These are phyloP conservation scores for Zenarchopterus dispar DNA, from an alignment of 2,797 vertebrate species.

Conservation along the genomic window DNA sequence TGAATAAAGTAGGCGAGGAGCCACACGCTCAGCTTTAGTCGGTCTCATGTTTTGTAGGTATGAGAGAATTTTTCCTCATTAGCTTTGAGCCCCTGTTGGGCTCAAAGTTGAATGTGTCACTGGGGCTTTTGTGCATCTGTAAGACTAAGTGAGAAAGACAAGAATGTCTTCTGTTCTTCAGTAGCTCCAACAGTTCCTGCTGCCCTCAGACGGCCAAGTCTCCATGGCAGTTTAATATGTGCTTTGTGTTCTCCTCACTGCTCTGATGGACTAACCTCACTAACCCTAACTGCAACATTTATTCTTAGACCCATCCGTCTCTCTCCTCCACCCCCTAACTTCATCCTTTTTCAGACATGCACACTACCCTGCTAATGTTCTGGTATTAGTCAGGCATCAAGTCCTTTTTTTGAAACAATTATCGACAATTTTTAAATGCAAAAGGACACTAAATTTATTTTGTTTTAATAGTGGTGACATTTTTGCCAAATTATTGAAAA, in stretches of 20 bases:
- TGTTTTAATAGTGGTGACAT: no score
- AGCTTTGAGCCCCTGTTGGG: conserved; percentile 21
- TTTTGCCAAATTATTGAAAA: no score
- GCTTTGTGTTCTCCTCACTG: conserved; percentile 33
- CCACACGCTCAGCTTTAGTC: conserved; percentile 4
- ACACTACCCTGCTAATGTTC: conserved; percentile 4
- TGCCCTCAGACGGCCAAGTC: conserved; percentile 36
- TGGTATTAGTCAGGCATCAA: background rate
- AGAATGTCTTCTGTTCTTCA: conserved; percentile 47
- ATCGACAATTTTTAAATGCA: no score
- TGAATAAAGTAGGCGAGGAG: conserved; percentile 12
- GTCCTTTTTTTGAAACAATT: background rate
- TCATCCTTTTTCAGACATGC: conserved; percentile 1
- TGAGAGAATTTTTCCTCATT: conserved; percentile 23
- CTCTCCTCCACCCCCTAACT: background rate
- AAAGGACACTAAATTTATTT: no score
- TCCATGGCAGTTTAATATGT: conserved; percentile 33
- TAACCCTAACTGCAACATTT: conserved; percentile 34
- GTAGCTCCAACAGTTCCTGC: conserved; percentile 26
- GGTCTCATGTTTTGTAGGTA: conserved; percentile 14
- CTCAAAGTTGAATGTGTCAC: background rate
- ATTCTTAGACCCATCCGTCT: conserved; percentile 17
- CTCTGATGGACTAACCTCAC: conserved; percentile 39
- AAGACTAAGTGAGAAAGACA: conserved; percentile 45
- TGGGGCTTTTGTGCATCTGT: conserved; percentile 34